A percentile compares a stretch with the other conserved stretches of the same genome.
These are phyloP conservation scores for Leucoraja erinaceus DNA, from an alignment of 2,113 vertebrate species.

Conservation along the genomic window DNA sequence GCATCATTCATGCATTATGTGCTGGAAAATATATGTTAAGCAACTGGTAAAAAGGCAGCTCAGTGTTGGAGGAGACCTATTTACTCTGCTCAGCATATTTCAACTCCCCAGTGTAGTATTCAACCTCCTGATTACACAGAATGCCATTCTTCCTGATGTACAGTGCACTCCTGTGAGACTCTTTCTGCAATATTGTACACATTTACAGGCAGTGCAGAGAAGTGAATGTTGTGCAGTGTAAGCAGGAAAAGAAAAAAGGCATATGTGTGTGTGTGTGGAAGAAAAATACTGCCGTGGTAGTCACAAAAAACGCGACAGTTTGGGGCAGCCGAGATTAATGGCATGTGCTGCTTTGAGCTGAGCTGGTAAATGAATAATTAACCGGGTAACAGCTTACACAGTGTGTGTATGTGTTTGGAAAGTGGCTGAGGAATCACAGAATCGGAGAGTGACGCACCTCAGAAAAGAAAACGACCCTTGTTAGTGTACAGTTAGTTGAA, in stretches of 20 bases:
- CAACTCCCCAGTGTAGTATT: constrained; percentile 7
- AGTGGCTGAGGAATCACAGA: background rate
- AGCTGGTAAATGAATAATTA: constrained; percentile 20
- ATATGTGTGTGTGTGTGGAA: background rate
- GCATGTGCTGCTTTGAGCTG: background rate
- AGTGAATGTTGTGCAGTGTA: background rate
- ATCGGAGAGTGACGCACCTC: background rate
- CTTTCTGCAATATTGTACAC: constrained; percentile 18
- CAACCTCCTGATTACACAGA: background rate
- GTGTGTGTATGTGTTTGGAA: background rate
- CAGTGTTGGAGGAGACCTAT: background rate
- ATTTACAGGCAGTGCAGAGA: background rate
- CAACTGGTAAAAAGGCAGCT: constrained; percentile 1
- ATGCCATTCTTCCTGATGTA: background rate
- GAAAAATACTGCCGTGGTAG: background rate
- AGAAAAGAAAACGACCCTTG: background rate
- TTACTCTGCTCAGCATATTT: constrained; percentile 8
- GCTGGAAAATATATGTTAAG: background rate
- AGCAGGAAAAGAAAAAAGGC: background rate
- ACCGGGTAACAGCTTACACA: background rate
- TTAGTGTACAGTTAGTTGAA: background rate
- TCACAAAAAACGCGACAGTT: background rate
- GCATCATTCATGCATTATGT: background rate
- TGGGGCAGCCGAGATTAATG: background rate
- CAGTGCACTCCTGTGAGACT: constrained; percentile 13